These are phyloP conservation scores for Lerema accius DNA, from an alignment of 1,140 invertebrate species.

Conservation along the genomic window DNA sequence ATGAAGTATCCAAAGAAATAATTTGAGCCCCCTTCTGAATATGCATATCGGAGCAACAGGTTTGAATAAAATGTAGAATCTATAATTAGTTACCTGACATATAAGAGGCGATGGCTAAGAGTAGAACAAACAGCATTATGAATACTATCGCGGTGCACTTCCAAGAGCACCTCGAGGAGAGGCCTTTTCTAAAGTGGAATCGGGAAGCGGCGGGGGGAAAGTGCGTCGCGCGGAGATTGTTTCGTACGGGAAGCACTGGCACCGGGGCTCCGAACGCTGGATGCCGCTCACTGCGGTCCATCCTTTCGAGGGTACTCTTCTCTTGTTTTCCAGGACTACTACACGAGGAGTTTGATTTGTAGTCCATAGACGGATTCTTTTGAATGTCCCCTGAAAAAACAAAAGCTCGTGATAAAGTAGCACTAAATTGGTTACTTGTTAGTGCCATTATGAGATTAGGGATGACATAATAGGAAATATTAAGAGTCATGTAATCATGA, in stretches of 20 bases:
- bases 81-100: slow-evolving; percentile 88
- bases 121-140: slow-evolving; percentile 90
- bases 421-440: too few relatives aligned
- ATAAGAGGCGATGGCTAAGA: slow-evolving; percentile 92
- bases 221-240: slow-evolving; percentile 87
- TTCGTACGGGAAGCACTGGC: slow-evolving; percentile 89
- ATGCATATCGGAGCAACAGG: slow-evolving; percentile 16
- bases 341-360: slow-evolving; percentile 92
- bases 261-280: slow-evolving; percentile 86
- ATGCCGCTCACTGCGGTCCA: slow-evolving; percentile 74
- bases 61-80: slow-evolving; percentile 8
- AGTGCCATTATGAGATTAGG: too few relatives aligned
- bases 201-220: slow-evolving; percentile 85
- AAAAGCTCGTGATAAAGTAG: too few relatives aligned
- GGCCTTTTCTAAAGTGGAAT: slow-evolving; percentile 94
- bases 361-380: slow-evolving; percentile 94
- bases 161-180: slow-evolving; percentile 94
- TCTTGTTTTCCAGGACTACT: slow-evolving; percentile 88
- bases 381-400: slow-evolving; percentile 89
- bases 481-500: too few relatives aligned
- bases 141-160: slow-evolving; percentile 94
- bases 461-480: too few relatives aligned
- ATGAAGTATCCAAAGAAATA: neutral
- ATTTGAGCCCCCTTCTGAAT: neutral
- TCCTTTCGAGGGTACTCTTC: slow-evolving; percentile 77